Evolutionary conservation across 1,140 invertebrate genomes (phyloP), one percentile per base, ranked within the genome.

Genomic region (Nomia melanderi): DNA sequence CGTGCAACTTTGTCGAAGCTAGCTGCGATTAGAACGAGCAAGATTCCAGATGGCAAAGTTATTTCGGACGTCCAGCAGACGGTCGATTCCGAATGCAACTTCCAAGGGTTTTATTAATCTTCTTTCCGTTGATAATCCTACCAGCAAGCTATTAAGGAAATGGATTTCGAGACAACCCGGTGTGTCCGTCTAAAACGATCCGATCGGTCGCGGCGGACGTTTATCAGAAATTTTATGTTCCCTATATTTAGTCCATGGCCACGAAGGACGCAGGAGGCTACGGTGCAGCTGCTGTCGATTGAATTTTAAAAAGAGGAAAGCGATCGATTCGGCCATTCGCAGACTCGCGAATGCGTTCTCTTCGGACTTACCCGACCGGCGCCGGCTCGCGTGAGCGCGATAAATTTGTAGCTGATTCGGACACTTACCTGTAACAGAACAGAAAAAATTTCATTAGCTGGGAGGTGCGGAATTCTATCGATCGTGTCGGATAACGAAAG

Each of bases 401-500:
- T 1, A 2, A 56, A 14, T 12, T 25, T 25, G 29, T 53, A n/a
- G 12, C 1, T 56, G 14, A n/a, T n/a, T n/a, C n/a, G n/a, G n/a
- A n/a, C 4, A 69, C 65, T 59, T 6, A 71, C 67, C 67, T 71
- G 56, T 0, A 71, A 71, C 20, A 47, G 14, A n/a, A 39, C 27
- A 1, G 9, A 29, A 14, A 31, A 17, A 36, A 36, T 29, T 29
- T 1, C 14, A 39, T 56, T 36, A 39, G 23, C 17, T n/a, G 8
- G n/a, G n/a, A n/a, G n/a, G n/a, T n/a, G n/a, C n/a, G n/a, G n/a
- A n/a, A n/a, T n/a, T n/a, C n/a, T n/a, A n/a, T n/a, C n/a, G n/a
- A n/a, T n/a, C n/a, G n/a, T n/a, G n/a, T n/a, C n/a, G n/a, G n/a
- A n/a, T n/a, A n/a, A n/a, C n/a, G n/a, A n/a, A n/a, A n/a, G n/a